A percentile compares a stretch with the other conserved stretches of the same genome.
phyloP scores from a whole-genome alignment of 2,797 vertebrate genomes.

The Coluber constrictor region DNA sequence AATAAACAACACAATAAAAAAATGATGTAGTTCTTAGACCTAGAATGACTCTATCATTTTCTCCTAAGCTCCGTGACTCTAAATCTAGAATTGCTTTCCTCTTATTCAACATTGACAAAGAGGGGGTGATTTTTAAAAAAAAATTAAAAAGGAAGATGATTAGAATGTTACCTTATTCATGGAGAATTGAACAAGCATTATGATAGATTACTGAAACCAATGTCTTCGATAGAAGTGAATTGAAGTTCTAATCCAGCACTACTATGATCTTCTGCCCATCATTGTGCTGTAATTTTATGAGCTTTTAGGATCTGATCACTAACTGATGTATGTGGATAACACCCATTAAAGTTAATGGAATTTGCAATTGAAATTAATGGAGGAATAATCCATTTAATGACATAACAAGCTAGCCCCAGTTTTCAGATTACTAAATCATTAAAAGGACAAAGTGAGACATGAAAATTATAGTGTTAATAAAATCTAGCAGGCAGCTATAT shows the following conservation, averaged over 20 bases:
- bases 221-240: neutral
- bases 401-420: neutral
- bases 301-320: constrained; percentile 8
- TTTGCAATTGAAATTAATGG: neutral
- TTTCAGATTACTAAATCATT: constrained; percentile 6
- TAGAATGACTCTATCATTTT: neutral
- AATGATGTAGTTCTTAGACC: neutral
- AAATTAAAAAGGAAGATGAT: neutral
- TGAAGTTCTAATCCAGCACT: neutral
- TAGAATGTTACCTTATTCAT: neutral
- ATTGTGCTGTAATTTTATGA: neutral
- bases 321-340: neutral
- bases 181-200: neutral
- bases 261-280: neutral
- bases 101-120: neutral
- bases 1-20: neutral
- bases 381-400: constrained; percentile 5
- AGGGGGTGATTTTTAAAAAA: neutral
- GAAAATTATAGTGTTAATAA: neutral
- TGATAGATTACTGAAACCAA: neutral
- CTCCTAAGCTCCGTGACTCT: neutral
- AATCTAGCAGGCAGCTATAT: constrained; percentile 3
- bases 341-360: constrained; percentile 25
- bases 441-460: neutral
- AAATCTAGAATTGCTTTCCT: neutral